Base-by-base conservation (phyloP, 2,113 vertebrate species). In the Prunella himalayana region DNA sequence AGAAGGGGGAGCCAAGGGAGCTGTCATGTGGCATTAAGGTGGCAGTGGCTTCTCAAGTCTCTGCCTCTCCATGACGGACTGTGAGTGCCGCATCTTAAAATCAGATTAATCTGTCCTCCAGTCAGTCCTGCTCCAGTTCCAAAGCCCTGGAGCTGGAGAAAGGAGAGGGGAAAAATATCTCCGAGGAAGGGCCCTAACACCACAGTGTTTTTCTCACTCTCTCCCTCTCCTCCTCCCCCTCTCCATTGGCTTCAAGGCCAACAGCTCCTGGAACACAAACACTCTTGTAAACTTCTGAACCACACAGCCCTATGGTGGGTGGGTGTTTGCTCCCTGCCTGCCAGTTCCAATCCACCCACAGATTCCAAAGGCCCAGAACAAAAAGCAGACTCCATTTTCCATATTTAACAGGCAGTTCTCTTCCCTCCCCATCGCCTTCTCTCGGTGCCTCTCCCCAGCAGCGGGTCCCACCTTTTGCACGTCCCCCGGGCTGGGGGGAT, bases 251-350 rank as follows among this genome's bases (percentile, higher is more conserved):
- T 97, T 94, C 96, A 96, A 96, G 96, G 95, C 97, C 96, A 97
- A 92, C 85, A 95, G 90, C 94, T 95, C 92, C 95, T 96, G 91
- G 94, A 97, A 96, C 95, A 96, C 97, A 97, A 96, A 97, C 92
- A 92, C 88, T 96, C 96, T 94, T 96, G 93, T 95, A 97, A 97
- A 97, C 97, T 97, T 97, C 95, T 97, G 97, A 97, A 97, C 96
- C 94, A 88, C 95, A 95, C 94, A 97, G 91, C 96, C 95, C 96
- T 96, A 68, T 90, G 91, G 94, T 95, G 94, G 96, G 97, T 96
- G 95, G 96, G 97, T 96, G 97, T 97, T 97, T 95, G 94, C 94
- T 96, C 95, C 94, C 96, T 96, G 95, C 95, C 93, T 97, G 95
- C 94, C 96, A 97, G 81, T 86, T 96, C 89, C 77, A 94, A 94